Base-by-base conservation (phyloP, 2,888 invertebrate genomes). In the Pristionchus entomophagus region DNA sequence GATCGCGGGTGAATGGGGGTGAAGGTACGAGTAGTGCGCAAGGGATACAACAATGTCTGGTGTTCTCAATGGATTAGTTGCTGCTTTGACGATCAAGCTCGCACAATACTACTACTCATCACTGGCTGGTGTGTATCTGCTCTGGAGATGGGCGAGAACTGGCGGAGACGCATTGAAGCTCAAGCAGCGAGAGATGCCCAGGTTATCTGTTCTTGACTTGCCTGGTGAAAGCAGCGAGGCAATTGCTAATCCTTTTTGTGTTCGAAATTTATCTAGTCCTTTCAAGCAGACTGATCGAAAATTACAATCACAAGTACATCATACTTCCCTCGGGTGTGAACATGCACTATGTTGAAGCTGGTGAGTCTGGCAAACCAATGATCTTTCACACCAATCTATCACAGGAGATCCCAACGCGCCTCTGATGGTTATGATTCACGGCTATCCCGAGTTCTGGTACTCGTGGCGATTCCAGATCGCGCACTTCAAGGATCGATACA, bases 371-470 rank as follows among this genome's bases (percentile, higher is more conserved):
- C 22, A 59, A 17, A 8, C 22, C 10, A 26, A 12, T n/a, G n/a
- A n/a, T n/a, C n/a, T n/a, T n/a, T n/a, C n/a, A n/a, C n/a, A n/a
- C n/a, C n/a, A n/a, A n/a, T n/a, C n/a, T n/a, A n/a, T 59, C 6
- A 59, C 22, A 59, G 59, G 59, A 6, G 59, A 59, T 59, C n/a
- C 22, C 10, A 8, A 10, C 0, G 96, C 96, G 89, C 96, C 96
- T 0, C 93, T 96, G 86, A 95, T 96, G 95, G 88, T 96, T 69
- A 95, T 96, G 90, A 89, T 96, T 0, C 96, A 96, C 92, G 96
- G 96, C 19, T 96, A 96, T 91, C 96, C 96, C 0, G 96, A 96
- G 92, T 96, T 96, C n/a, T n/a, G n/a, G n/a, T n/a, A n/a, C n/a
- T n/a, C n/a, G n/a, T n/a, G n/a, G n/a, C n/a, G n/a, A n/a, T 94